A percentile compares a stretch with the other conserved stretches of the same genome.
These are phyloP conservation scores for Cariama cristata DNA, from an alignment of 2,113 vertebrate genomes.

Conservation along the genomic window DNA sequence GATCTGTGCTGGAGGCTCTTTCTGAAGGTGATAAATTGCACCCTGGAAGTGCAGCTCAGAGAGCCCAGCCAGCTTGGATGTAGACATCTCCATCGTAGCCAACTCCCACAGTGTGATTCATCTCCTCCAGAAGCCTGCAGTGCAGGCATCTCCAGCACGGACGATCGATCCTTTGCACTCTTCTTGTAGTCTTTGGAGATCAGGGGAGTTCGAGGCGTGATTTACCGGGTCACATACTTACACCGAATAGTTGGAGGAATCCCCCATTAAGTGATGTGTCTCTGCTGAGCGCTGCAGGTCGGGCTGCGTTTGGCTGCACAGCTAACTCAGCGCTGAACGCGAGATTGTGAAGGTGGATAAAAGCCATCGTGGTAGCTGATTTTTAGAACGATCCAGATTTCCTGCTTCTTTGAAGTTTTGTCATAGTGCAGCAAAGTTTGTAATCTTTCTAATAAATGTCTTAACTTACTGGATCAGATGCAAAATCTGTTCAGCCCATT, in stretches of 20 bases:
- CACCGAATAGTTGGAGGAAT: rapidly evolving
- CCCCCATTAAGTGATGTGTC: rapidly evolving
- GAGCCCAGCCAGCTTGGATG: not conserved
- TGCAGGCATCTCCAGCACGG: not conserved
- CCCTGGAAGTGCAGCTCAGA: not conserved
- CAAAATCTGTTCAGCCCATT: not conserved
- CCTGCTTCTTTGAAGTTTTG: not conserved
- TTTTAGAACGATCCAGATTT: not conserved
- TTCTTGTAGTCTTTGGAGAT: not conserved
- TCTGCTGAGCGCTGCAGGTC: not conserved
- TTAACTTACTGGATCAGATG: not conserved
- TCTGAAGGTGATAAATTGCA: not conserved
- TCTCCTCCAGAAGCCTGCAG: not conserved
- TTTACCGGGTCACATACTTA: not conserved
- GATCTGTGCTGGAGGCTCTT: not conserved
- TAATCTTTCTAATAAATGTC: not conserved
- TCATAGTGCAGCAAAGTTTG: not conserved
- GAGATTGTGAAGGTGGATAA: not conserved
- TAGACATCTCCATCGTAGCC: not conserved
- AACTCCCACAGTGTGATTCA: not conserved
- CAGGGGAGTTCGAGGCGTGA: rapidly evolving
- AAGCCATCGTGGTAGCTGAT: not conserved
- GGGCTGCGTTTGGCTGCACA: not conserved
- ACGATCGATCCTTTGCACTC: rapidly evolving
- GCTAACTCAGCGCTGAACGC: rapidly evolving